Evolutionary conservation across 2,888 invertebrate genomes (phyloP).

Genomic region (Unio pictorum): DNA sequence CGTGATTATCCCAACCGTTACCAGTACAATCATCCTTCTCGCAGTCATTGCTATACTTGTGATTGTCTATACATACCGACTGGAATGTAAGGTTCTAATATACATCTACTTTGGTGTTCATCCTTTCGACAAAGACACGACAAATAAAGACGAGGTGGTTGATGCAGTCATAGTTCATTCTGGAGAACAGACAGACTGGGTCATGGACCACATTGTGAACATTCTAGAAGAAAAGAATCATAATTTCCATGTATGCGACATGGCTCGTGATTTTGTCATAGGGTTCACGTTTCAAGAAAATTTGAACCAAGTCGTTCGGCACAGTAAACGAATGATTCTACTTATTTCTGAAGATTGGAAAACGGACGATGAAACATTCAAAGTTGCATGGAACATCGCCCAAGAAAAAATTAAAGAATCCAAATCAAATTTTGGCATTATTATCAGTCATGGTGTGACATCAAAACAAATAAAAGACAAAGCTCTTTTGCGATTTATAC

Average conservation of each 20-base stretch:
- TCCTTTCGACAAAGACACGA: conserved; percentile 43
- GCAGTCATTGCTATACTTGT: conserved; percentile 15
- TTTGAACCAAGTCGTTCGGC: conserved; percentile 30
- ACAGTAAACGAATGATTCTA: conserved; percentile 40
- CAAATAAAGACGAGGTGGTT: conserved; percentile 24
- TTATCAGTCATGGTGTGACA: conserved; percentile 28
- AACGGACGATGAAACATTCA: conserved; percentile 23
- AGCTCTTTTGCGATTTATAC: conserved; percentile 32
- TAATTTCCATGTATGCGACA: conserved; percentile 30
- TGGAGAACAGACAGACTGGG: conserved; percentile 29
- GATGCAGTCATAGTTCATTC: conserved; percentile 42
- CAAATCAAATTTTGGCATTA: conserved; percentile 36
- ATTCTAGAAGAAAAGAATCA: conserved; percentile 27
- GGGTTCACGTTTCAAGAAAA: conserved; percentile 47
- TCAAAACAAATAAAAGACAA: conserved; percentile 30
- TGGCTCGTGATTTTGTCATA: conserved; percentile 39
- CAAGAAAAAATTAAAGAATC: conserved; percentile 41
- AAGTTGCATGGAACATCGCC: conserved; percentile 39
- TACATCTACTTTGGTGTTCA: conserved; percentile 45
- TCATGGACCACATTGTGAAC: conserved; percentile 29
- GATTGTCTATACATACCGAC: conserved; percentile 26
- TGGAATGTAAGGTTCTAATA: conserved; percentile 42
- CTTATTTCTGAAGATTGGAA: conserved; percentile 32
- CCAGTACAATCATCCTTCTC: conserved; percentile 15
- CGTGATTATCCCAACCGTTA: conserved; percentile 26